Conservation (phyloP, 2,888 invertebrate genomes). For the Cataglyphis altisquamis region DNA sequence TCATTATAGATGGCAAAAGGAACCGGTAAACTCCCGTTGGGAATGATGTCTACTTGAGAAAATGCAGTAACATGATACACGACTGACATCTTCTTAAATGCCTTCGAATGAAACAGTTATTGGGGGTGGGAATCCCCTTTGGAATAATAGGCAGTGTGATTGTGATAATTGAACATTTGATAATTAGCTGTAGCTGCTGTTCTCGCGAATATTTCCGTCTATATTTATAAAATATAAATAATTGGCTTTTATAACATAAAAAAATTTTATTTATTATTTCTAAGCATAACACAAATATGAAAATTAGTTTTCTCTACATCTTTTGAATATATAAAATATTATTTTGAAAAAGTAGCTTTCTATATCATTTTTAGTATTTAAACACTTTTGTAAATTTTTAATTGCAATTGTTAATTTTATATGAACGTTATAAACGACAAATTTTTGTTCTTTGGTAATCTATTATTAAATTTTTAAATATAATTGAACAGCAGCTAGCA, state of each 20-base stretch:
- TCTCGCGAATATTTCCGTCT: not conserved
- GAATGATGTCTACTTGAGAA: constrained; percentile 54
- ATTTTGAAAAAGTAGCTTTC: not conserved
- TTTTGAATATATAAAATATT: not conserved
- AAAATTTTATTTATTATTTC: not conserved
- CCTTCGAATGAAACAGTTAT: constrained; percentile 31
- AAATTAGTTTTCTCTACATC: not conserved
- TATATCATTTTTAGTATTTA: not conserved
- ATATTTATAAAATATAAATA: not conserved
- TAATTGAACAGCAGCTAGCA: not conserved
- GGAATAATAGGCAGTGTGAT: constrained; percentile 5
- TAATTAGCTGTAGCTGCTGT: constrained; percentile 6
- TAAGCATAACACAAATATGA: not conserved
- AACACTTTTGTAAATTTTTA: not conserved
- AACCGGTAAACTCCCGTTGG: constrained; percentile 30
- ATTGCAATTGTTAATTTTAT: not conserved
- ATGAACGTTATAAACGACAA: not conserved
- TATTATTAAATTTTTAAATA: constrained; percentile 2
- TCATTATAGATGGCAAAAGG: constrained; percentile 58
- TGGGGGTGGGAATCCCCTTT: not conserved
- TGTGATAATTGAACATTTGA: constrained; percentile 19
- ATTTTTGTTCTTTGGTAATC: not conserved
- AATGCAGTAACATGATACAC: constrained; percentile 53
- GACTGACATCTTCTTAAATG: constrained; percentile 62
- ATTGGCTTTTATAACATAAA: not conserved